A percentile compares a stretch with the other conserved stretches of the same genome.
Conservation (phyloP, 2,888 invertebrate species). For the Tinea pellionella region DNA sequence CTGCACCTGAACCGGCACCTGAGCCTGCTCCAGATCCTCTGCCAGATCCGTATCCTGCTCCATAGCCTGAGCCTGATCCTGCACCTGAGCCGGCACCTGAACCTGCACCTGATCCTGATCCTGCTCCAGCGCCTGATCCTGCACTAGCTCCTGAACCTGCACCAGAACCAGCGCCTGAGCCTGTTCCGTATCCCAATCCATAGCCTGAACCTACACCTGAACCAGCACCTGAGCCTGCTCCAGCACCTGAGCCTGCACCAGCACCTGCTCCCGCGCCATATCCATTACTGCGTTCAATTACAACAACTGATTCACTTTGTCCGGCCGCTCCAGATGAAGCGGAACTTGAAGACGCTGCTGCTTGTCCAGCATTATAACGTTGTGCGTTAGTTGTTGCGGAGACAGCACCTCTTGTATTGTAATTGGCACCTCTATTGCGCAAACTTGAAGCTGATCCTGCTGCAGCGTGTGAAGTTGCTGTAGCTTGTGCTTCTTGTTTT, state of each 20-base stretch:
- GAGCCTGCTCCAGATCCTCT: background rate
- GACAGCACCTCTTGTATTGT: no score
- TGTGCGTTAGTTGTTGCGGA: no score
- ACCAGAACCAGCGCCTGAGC: conserved; percentile 12
- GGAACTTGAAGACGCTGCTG: no score
- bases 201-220: no score
- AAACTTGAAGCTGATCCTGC: background rate
- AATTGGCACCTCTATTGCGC: conserved; percentile 2
- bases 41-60: background rate
- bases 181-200: background rate
- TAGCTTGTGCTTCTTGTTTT: background rate
- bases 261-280: no score
- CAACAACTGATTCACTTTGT: no score
- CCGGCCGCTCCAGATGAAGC: no score
- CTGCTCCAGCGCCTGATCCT: background rate
- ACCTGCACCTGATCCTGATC: background rate
- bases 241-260: background rate
- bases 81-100: background rate
- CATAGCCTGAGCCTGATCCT: background rate
- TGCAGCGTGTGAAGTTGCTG: conserved; percentile 13
- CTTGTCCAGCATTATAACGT: no score
- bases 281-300: no score
- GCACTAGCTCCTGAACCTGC: background rate
- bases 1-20: background rate
- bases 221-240: conserved; percentile 14